These are phyloP conservation scores for Episyrphus balteatus DNA, from an alignment of 1,140 invertebrate species.

Conservation along the genomic window DNA sequence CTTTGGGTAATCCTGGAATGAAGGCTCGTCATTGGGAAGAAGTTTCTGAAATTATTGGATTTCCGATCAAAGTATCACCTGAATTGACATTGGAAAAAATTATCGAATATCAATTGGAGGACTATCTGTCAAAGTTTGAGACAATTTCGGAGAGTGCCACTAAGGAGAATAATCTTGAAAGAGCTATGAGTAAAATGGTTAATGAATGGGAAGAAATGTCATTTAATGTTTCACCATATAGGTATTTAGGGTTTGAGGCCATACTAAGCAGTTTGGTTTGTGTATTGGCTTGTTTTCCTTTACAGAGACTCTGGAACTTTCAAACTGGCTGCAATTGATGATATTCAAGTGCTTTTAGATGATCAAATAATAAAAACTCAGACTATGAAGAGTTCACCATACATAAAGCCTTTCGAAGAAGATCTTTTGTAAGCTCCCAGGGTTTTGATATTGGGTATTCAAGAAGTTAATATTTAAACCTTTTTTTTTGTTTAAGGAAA, in stretches of 20 bases:
- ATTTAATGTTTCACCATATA: conserved; percentile 47
- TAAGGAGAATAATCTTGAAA: conserved; percentile 90
- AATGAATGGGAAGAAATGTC: conserved; percentile 81
- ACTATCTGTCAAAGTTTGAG: conserved; percentile 87
- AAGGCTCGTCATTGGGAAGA: conserved; percentile 91
- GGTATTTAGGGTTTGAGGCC: conserved; percentile 13
- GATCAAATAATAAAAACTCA: conserved; percentile 96
- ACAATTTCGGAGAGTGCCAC: conserved; percentile 87
- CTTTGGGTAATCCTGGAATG: conserved; percentile 88
- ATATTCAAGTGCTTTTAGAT: conserved; percentile 89
- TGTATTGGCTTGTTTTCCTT: background rate
- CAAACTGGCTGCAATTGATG: conserved; percentile 83
- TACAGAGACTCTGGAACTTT: conserved; percentile 79
- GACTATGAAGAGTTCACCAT: conserved; percentile 94
- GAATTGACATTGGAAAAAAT: conserved; percentile 77
- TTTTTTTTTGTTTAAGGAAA: conserved; percentile 26
- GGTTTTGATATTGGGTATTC: conserved; percentile 1
- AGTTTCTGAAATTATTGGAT: conserved; percentile 90
- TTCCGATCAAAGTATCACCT: conserved; percentile 77
- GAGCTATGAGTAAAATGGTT: conserved; percentile 81
- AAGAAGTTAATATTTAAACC: conserved; percentile 3
- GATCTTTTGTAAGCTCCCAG: conserved; percentile 52
- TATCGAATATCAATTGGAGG: conserved; percentile 85
- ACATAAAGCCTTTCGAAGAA: conserved; percentile 88
- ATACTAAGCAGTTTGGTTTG: background rate